These are phyloP conservation scores for Anagyrus pseudococci DNA, from an alignment of 2,888 invertebrate species.

Conservation along the genomic window DNA sequence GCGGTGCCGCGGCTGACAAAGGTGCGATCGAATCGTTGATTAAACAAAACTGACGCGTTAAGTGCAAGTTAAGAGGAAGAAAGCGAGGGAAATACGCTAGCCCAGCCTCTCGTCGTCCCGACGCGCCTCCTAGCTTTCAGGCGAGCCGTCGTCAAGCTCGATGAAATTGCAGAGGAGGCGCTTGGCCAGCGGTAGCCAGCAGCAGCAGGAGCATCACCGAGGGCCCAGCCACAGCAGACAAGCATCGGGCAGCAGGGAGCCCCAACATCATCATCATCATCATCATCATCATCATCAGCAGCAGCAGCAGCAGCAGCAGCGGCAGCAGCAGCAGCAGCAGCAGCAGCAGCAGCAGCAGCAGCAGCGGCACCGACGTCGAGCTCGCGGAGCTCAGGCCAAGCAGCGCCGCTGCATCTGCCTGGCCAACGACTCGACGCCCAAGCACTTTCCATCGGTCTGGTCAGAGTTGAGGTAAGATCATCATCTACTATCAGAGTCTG, in stretches of 20 bases:
- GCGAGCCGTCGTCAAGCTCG: constrained; percentile 9
- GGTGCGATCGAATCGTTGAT: no score
- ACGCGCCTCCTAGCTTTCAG: no score
- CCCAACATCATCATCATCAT: not conserved
- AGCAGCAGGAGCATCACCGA: not conserved
- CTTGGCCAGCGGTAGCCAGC: not conserved
- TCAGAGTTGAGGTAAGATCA: constrained; percentile 65
- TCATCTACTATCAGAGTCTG: not conserved
- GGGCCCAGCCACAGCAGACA: not conserved
- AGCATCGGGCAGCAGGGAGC: not conserved
- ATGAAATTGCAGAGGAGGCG: constrained; percentile 25
- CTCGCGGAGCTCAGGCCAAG: not conserved
- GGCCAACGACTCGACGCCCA: constrained; percentile 67
- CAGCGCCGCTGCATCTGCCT: constrained; percentile 68
- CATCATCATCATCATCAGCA: no score
- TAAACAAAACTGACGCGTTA: no score
- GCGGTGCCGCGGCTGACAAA: no score
- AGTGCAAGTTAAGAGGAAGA: no score
- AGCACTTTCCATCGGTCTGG: constrained; percentile 74
- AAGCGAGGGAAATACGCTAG: no score
- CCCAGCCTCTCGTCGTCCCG: no score
- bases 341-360: not conserved
- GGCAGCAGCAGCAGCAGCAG: constrained; percentile 6
- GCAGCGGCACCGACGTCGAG: not conserved
- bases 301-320: not conserved